phyloP scores from a whole-genome alignment of 1,140 invertebrate species.

The Drosophila aff. region DNA sequence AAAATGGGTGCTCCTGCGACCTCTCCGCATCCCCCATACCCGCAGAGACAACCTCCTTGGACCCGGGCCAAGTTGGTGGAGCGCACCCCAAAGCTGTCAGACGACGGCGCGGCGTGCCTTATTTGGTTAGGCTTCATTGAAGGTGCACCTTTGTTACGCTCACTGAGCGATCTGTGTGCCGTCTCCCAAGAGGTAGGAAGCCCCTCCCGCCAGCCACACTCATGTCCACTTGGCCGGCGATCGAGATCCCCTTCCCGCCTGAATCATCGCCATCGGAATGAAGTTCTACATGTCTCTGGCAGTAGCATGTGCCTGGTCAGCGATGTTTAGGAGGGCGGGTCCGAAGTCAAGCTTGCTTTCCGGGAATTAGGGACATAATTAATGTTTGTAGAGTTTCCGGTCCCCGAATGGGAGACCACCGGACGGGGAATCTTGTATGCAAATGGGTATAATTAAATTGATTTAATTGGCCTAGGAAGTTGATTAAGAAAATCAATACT shows the following conservation, averaged over 20 bases:
- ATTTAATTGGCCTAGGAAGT: neutral
- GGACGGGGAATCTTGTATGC: constrained; percentile 5
- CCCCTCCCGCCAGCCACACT: constrained; percentile 8
- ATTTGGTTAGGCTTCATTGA: constrained; percentile 85
- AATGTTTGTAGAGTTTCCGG: constrained; percentile 61
- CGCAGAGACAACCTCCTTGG: constrained; percentile 2
- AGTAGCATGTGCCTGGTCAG: constrained; percentile 54
- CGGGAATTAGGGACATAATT: constrained; percentile 67
- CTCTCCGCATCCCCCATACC: neutral
- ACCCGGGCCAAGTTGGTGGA: constrained; percentile 35
- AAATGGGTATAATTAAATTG: constrained; percentile 16
- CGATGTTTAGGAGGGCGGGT: constrained; percentile 5
- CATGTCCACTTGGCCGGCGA: constrained; percentile 1
- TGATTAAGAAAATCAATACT: neutral
- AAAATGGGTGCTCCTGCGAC: constrained; percentile 69
- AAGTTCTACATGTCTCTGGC: constrained; percentile 40
- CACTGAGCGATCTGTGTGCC: constrained; percentile 74
- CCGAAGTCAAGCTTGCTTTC: constrained; percentile 43
- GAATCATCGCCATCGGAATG: constrained; percentile 52
- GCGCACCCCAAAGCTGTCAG: constrained; percentile 77
- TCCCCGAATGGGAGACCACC: constrained; percentile 15
- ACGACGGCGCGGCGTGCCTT: constrained; percentile 66
- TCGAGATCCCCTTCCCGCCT: constrained; percentile 16
- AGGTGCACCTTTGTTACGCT: constrained; percentile 85
- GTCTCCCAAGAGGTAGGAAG: constrained; percentile 28